These are phyloP conservation scores for Syndactyla subalaris DNA, from an alignment of 2,797 vertebrate genomes.

Conservation along the genomic window DNA sequence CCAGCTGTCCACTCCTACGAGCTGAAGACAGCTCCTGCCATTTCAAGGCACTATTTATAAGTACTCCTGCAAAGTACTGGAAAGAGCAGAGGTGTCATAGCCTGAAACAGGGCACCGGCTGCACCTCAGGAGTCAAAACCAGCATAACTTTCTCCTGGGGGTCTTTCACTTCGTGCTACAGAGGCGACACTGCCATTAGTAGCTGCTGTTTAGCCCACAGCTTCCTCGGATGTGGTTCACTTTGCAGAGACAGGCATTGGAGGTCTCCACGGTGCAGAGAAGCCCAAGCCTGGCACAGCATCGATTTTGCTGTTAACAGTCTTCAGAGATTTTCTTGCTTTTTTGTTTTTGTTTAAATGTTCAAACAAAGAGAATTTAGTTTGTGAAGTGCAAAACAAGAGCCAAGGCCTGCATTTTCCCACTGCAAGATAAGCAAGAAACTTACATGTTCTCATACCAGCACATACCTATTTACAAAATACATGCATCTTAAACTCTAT, in stretches of 20 bases:
- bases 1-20: not conserved
- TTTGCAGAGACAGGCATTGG: not conserved
- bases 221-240: not conserved
- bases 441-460: not conserved
- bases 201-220: not conserved
- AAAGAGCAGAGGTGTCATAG: not conserved
- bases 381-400: not conserved
- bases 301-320: rapidly evolving
- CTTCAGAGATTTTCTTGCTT: not conserved
- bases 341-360: not conserved
- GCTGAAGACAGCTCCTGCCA: not conserved
- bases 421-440: not conserved
- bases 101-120: not conserved
- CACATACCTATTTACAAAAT: not conserved
- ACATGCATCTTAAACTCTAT: not conserved
- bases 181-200: not conserved
- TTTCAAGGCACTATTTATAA: constrained; percentile 21
- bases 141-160: not conserved
- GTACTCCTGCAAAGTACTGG: not conserved
- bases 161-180: not conserved
- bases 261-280: not conserved
- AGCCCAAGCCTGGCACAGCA: not conserved
- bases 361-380: not conserved
- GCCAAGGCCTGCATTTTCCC: constrained; percentile 6
- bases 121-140: not conserved